Conservation (phyloP, 2,888 invertebrate species). For the Poecilus cupreus region DNA sequence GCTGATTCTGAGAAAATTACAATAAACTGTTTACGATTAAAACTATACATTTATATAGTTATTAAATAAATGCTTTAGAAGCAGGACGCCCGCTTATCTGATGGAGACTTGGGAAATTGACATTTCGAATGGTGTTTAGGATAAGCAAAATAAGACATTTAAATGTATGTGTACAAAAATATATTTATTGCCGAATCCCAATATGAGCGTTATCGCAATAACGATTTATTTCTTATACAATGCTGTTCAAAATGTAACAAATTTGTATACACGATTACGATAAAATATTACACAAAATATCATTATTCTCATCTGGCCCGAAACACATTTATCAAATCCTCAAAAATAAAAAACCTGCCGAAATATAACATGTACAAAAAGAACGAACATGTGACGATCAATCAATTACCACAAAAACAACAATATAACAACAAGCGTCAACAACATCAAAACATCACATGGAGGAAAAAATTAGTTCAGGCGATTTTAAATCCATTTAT, state of each 20-base stretch:
- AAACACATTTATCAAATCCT: constrained; percentile 25
- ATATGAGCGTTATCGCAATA: background rate
- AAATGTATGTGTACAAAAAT: too few species aligned
- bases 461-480: constrained; percentile 6
- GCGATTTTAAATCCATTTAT: constrained; percentile 44
- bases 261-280: constrained; percentile 31
- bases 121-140: too few species aligned
- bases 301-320: constrained; percentile 3
- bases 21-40: too few species aligned
- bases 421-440: constrained; percentile 25
- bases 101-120: too few species aligned
- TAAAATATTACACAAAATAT: constrained; percentile 33
- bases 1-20: too few species aligned
- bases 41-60: too few species aligned
- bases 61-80: too few species aligned
- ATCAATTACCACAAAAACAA: constrained; percentile 40
- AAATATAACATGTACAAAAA: constrained; percentile 11
- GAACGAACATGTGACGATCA: constrained; percentile 37
- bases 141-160: too few species aligned
- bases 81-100: too few species aligned
- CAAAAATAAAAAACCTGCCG: constrained; percentile 9
- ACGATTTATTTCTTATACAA: constrained; percentile 18
- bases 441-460: constrained; percentile 29
- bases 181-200: background rate
- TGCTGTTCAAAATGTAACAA: constrained; percentile 19